phyloP scores from a whole-genome alignment of 2,797 vertebrate genomes.

The Peromyscus melanophrys region DNA sequence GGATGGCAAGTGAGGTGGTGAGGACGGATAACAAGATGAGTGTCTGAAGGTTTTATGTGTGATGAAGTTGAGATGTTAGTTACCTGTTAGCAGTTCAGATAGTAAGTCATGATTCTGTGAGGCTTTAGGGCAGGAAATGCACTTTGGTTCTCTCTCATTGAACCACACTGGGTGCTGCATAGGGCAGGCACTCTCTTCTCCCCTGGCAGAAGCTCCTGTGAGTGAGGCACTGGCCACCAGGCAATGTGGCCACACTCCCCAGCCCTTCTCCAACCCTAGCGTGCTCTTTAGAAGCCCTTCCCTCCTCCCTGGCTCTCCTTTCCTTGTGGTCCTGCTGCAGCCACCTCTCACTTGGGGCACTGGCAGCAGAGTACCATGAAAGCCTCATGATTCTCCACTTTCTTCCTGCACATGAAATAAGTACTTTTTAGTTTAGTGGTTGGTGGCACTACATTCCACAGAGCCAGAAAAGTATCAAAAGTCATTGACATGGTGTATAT shows the following conservation, averaged over 20 bases:
- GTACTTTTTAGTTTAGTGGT: not conserved
- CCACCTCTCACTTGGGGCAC: not conserved
- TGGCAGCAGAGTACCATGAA: not conserved
- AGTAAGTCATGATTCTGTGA: not conserved
- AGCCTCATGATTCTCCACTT: not conserved
- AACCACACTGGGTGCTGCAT: not conserved
- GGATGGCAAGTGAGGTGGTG: not conserved
- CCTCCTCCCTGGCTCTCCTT: not conserved
- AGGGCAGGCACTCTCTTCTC: not conserved
- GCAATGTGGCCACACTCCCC: not conserved
- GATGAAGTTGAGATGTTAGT: not conserved
- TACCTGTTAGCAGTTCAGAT: not conserved
- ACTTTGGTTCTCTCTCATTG: not conserved
- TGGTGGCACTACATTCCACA: not conserved
- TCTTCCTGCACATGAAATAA: slow-evolving; percentile 19
- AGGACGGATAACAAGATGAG: not conserved
- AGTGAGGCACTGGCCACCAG: not conserved
- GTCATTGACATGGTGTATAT: not conserved
- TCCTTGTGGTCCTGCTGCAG: not conserved
- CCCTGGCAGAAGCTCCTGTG: not conserved
- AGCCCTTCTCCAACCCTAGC: not conserved
- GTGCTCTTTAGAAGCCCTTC: not conserved
- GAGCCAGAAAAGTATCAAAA: slow-evolving; percentile 31
- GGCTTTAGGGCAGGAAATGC: not conserved
- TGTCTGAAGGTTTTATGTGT: not conserved